These are phyloP conservation scores for Muntiacus muntjak DNA, from an alignment of 2,113 vertebrate genomes.

Conservation along the genomic window DNA sequence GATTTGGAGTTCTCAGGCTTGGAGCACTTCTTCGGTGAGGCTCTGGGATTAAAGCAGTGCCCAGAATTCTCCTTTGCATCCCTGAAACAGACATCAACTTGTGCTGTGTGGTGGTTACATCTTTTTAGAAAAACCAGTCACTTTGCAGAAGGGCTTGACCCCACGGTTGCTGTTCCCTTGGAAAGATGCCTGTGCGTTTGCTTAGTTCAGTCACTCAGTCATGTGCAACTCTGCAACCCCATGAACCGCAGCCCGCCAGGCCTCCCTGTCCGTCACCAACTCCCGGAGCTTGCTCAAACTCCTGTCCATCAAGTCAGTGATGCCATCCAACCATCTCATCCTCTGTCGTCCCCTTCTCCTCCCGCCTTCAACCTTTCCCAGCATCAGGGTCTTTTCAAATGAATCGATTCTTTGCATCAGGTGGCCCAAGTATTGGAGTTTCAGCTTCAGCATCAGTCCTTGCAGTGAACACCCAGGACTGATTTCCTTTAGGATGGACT, in stretches of 20 bases:
- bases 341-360: background rate
- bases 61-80: background rate
- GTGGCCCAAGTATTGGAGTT: background rate
- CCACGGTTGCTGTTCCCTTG: background rate
- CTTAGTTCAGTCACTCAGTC: background rate
- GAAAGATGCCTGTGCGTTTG: background rate
- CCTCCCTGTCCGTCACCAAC: background rate
- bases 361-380: background rate
- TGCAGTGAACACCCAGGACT: background rate
- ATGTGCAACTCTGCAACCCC: background rate
- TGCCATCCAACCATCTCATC: background rate
- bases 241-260: rapidly evolving
- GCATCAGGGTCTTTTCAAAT: background rate
- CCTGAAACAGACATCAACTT: background rate
- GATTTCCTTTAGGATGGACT: background rate
- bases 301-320: background rate
- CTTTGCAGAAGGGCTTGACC: background rate
- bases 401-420: background rate
- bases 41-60: background rate
- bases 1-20: background rate
- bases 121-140: background rate
- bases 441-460: background rate
- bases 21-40: background rate
- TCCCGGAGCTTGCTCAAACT: background rate
- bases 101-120: background rate